These are phyloP conservation scores for Akabosia matsudoensis DNA, from an alignment of 1,140 invertebrate species.

Conservation along the genomic window DNA sequence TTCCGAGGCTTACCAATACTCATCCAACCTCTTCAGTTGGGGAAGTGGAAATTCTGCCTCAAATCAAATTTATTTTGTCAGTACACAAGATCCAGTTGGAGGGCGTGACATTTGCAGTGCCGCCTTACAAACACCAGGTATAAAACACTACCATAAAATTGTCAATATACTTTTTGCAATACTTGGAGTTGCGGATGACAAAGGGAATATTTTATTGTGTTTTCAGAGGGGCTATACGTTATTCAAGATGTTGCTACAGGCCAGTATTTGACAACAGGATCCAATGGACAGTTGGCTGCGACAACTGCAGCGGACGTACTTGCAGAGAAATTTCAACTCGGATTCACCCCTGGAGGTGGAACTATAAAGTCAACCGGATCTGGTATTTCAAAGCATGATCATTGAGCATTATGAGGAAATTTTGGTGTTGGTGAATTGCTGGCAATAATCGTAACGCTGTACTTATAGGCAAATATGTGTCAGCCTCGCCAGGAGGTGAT, in stretches of 20 bases:
- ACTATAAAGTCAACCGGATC: conserved; percentile 16
- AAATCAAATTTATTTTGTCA: conserved; percentile 38
- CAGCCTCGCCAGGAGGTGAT: conserved; percentile 20
- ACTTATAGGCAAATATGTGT: conserved; percentile 19
- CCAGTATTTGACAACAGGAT: conserved; percentile 15
- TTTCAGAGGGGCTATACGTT: conserved; percentile 29
- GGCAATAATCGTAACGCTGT: not conserved
- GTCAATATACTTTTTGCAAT: too few species aligned
- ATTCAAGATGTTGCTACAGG: conserved; percentile 40
- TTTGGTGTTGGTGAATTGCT: too few species aligned
- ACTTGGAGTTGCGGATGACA: too few species aligned
- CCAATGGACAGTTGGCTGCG: conserved; percentile 2
- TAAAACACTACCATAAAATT: too few species aligned
- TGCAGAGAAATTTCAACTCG: conserved; percentile 26
- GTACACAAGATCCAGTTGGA: conserved; percentile 27
- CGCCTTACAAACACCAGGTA: conserved; percentile 26
- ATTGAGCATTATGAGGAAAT: too few species aligned
- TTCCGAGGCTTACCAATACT: conserved; percentile 29
- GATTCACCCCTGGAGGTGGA: conserved; percentile 34
- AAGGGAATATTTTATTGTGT: too few species aligned
- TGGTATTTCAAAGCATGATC: not conserved
- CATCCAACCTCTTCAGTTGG: conserved; percentile 35
- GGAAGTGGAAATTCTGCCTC: conserved; percentile 41
- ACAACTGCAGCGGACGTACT: conserved; percentile 25
- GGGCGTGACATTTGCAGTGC: conserved; percentile 33